phyloP scores from a whole-genome alignment of 1,140 invertebrate species.

The Bombus polaris region DNA sequence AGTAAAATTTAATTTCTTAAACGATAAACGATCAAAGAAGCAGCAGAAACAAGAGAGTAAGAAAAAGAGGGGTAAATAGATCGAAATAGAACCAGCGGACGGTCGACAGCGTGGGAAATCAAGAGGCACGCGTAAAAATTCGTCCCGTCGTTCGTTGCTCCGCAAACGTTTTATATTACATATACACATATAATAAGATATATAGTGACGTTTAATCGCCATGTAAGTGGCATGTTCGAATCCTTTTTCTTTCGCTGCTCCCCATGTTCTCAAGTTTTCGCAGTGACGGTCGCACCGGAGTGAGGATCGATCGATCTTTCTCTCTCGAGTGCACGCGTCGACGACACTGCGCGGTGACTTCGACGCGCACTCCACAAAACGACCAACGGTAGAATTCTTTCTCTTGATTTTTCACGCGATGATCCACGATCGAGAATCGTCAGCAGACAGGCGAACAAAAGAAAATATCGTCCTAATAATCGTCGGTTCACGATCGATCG shows the following conservation, averaged over 20 bases:
- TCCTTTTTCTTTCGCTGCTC: slow-evolving; percentile 16
- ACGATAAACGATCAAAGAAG: slow-evolving; percentile 43
- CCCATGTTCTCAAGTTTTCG: not conserved
- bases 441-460: not conserved
- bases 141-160: slow-evolving; percentile 38
- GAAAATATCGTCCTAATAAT: not conserved
- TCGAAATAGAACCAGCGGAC: slow-evolving; percentile 1
- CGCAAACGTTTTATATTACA: slow-evolving; percentile 1
- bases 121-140: slow-evolving; percentile 49
- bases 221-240: not conserved
- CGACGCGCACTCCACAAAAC: slow-evolving; percentile 73
- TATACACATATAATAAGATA: not conserved
- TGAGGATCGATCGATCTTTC: slow-evolving; percentile 49
- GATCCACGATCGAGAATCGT: slow-evolving; percentile 21
- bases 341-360: slow-evolving; percentile 70
- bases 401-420: slow-evolving; percentile 68
- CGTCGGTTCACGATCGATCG: not conserved
- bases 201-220: not conserved
- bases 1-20: slow-evolving; percentile 73
- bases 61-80: not conserved
- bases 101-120: slow-evolving; percentile 52
- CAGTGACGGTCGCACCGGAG: not conserved
- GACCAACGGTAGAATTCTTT: slow-evolving; percentile 3
- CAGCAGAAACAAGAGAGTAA: slow-evolving; percentile 1
- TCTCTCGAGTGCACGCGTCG: slow-evolving; percentile 72